Base-by-base conservation (phyloP, 2,113 vertebrate genomes). In the Rhineura floridana region DNA sequence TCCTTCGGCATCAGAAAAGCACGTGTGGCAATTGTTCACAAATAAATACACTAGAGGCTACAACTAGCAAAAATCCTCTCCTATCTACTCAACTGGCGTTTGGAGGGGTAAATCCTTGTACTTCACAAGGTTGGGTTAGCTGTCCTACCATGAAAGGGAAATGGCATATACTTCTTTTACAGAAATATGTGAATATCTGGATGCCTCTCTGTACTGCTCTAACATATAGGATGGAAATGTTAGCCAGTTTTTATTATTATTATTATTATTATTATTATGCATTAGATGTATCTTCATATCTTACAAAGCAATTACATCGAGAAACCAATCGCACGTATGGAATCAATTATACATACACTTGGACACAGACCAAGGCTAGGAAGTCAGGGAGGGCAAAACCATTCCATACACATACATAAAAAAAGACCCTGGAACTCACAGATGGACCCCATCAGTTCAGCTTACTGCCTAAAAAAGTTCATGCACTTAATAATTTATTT, bases 401-500 rank as follows among this genome's bases (percentile, higher is more conserved):
- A 90, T 95, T 97, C 95, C 93, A 97, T 97, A 97, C 96, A 97
- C 96, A 97, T 93, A 94, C 95, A 50, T 21, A 81, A 7, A 8
- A 75, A 97, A 98, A 98, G 96, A 96, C 97, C 97, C 97, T 97
- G 96, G 97, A 98, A 98, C 98, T 98, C 97, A 95, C 97, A 98
- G 98, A 98, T 98, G 98, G 98, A 98, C 98, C 97, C 97, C 98
- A 98, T 98, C 98, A 98, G 98, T 99, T 99, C 98, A 98, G 99
- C 98, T 99, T 98, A 99, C 98, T 98, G 98, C 97, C 96, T 98
- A 99, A 99, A 99, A 88, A 99, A 99, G 98, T 99, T 99, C 98
- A 99, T 98, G 98, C 97, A 96, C 98, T 99, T 98, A 99, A 99
- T 99, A 98, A 99, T 99, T 99, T 98, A 99, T 98, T 97, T 98